Base-by-base conservation (phyloP, 1,140 invertebrate species). In the Musca domestica region DNA sequence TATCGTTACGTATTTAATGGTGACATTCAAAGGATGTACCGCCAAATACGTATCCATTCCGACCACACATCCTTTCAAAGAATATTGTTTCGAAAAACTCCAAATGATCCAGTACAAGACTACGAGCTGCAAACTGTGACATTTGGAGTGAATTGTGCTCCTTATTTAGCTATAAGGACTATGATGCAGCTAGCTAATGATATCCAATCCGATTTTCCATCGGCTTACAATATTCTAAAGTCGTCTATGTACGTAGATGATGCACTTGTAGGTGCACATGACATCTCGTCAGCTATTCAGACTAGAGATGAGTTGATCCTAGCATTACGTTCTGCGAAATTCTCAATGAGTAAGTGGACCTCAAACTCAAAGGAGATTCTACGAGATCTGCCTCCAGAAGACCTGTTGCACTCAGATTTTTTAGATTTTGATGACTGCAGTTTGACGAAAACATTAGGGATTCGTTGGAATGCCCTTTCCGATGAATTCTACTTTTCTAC, bases 401-500 rank as follows among this genome's bases (percentile, higher is more conserved):
- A 23, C 10, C 23, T 56, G 9, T 23, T 56, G 10, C 22, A 27
- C 10, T 22, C 22, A 25, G 4, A 25, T 14, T 56, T 56, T 25
- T 27, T 56, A n/a, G 25, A 56, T 14, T 56, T 56, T 27, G 23
- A 56, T n/a, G 15, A 56, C 22, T 10, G 15, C n/a, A 56, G 52
- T 14, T 56, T 25, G 23, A 10, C 23, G 22, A 56, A 56, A n/a
- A 56, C 52, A 12, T 27, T 56, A 56, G 52, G 52, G 10, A 56
- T 56, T 15, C 23, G 52, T 10, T 56, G 52, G 23, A 56, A 56
- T 25, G 70, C 71, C 25, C 20, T 49, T n/a, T 58, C 54, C 2
- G 73, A 76, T 64, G 49, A 73, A 17, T 72, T 76, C 61, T 61
- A 73, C 67, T 75, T 74, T 64, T 69, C 67, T 6, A 22, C 67